Conservation (phyloP, 35 echinoderm and acorn worm species). For the Holothuria glaberrima region DNA sequence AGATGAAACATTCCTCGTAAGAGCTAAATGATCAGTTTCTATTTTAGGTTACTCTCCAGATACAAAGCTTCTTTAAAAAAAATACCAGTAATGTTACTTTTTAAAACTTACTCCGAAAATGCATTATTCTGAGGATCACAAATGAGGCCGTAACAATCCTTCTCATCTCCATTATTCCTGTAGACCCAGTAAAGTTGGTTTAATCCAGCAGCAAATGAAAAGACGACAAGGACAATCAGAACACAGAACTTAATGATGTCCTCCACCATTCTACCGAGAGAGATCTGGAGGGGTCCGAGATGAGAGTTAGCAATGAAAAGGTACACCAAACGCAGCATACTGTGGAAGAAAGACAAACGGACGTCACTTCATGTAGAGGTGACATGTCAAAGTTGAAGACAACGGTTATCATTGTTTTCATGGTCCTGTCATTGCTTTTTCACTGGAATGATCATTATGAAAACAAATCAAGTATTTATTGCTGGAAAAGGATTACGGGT, state of each 20-base stretch:
- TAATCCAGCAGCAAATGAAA: constrained; percentile 92
- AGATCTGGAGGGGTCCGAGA: constrained; percentile 96
- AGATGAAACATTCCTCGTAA: no score
- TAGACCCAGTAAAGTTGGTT: constrained; percentile 95
- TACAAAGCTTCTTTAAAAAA: no score
- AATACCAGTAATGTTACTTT: no score
- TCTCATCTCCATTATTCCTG: background rate
- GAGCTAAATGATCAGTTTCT: no score
- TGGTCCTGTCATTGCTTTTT: no score
- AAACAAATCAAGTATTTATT: no score
- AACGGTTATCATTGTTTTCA: no score
- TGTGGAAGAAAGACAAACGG: constrained; percentile 41
- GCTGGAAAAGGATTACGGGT: no score
- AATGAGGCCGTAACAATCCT: constrained; percentile 70
- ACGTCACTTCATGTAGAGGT: no score
- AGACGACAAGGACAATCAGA: constrained; percentile 81
- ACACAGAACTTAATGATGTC: constrained; percentile 93
- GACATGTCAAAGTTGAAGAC: no score
- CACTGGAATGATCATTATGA: no score
- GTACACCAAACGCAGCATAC: constrained; percentile 89
- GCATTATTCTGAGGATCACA: constrained; percentile 87
- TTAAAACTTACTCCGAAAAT: constrained; percentile 94
- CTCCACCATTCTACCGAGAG: constrained; percentile 92
- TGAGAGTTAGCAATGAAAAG: constrained; percentile 96
- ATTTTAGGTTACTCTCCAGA: no score